Evolutionary conservation across 92 coral and sea anemone genomes (phyloP), one percentile per base, ranked within the genome.

Genomic region (Phymanthus crucifer): DNA sequence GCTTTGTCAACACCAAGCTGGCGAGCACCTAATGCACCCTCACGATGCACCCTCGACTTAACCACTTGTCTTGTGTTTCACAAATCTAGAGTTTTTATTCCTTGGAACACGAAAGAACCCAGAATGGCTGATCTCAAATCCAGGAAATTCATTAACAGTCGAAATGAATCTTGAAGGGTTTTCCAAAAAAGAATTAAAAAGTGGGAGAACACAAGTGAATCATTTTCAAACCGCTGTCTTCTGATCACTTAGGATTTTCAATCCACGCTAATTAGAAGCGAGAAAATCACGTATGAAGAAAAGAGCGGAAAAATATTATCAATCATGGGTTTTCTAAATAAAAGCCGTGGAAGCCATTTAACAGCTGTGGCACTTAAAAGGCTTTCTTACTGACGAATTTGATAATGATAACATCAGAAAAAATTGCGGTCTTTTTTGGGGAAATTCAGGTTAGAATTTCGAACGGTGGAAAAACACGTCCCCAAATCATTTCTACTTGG

Each of bases 331-430:
- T 61, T 32, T 40, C 72, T 4, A 61, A 61, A 74, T 18, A 76
- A 38, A 35, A 32, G 33, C 68, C 29, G 38, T 61, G 67, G 72
- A 77, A 77, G 47, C 72, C 81, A 77, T 77, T 38, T 38, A 77
- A 77, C 81, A 77, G 72, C 69, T 77, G 81, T 23, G 81, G 33
- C 72, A 64, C 72, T 77, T 77, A 61, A 61, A 77, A 61, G 68
- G 29, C 29, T 61, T 61, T 61, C 36, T 10, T 27, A 34, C 68
- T 61, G 68, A 61, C 68, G 34, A 61, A 61, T 27, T 61, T 24
- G 16, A 6, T 61, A 61, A 61, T 27, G 68, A 61, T 61, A 61
- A 61, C 35, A 61, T 61, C 68, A 61, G 29, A 61, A 34, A 12
- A 7, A 61, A 61, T 3, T n/a, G 13, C 3, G 68, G 29, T 27